These are phyloP conservation scores for Sericinus montela DNA, from an alignment of 2,888 invertebrate species.

Conservation along the genomic window DNA sequence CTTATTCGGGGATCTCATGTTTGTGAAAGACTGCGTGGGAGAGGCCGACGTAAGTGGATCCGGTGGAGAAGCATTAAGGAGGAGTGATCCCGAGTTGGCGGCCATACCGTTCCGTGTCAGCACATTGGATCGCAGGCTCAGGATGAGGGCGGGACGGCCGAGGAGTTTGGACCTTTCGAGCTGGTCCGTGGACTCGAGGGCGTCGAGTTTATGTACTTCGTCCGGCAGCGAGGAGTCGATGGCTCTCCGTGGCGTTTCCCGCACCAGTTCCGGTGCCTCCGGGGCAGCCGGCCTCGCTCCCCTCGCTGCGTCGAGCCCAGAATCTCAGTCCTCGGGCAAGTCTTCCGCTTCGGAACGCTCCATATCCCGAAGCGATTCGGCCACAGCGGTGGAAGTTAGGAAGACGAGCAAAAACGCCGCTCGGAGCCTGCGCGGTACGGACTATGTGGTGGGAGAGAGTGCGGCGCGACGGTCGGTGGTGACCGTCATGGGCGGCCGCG, in stretches of 20 bases:
- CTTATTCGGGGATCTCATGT: conserved; percentile 92
- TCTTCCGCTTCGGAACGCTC: conserved; percentile 64
- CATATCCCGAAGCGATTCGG: conserved; percentile 53
- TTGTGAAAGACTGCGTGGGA: conserved; percentile 92
- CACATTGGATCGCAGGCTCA: conserved; percentile 87
- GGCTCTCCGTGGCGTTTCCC: conserved; percentile 85
- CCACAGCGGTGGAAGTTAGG: conserved; percentile 37
- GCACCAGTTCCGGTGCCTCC: conserved; percentile 88
- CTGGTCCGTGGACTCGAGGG: conserved; percentile 92
- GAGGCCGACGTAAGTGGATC: conserved; percentile 85
- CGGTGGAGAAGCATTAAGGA: conserved; percentile 85
- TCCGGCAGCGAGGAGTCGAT: conserved; percentile 93
- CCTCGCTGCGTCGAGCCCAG: conserved; percentile 68
- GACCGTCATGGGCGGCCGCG: conserved; percentile 92
- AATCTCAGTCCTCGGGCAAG: conserved; percentile 60
- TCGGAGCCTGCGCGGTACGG: conserved; percentile 61
- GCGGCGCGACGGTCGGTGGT: conserved; percentile 86
- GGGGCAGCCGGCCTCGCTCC: conserved; percentile 79
- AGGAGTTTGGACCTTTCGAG: conserved; percentile 90
- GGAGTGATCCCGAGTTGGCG: conserved; percentile 91
- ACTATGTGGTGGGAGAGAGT: conserved; percentile 62
- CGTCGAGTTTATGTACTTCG: conserved; percentile 89
- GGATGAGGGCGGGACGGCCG: conserved; percentile 90
- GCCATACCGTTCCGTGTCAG: conserved; percentile 90
- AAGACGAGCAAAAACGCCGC: conserved; percentile 41